Evolutionary conservation across 2,797 vertebrate genomes (phyloP).

Genomic region (Acridotheres tristis): DNA sequence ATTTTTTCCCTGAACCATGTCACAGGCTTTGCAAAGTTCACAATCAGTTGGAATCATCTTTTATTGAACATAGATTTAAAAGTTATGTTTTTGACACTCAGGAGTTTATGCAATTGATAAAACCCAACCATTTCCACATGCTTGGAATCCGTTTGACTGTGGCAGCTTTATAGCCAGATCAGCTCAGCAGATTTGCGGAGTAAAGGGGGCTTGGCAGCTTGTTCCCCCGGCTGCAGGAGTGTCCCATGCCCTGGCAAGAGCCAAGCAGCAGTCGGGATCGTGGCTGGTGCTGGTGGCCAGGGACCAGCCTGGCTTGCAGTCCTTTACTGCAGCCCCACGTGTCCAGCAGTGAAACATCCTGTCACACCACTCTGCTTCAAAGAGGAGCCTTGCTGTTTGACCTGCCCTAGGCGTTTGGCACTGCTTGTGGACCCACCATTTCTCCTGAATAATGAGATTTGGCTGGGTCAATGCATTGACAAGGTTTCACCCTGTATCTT

Average conservation of each 20-base stretch:
- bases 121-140: not conserved
- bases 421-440: not conserved
- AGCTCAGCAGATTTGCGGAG: not conserved
- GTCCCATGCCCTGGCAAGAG: not conserved
- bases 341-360: not conserved
- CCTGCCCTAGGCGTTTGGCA: not conserved
- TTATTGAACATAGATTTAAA: conserved; percentile 2
- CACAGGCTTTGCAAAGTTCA: conserved; percentile 31
- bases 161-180: not conserved
- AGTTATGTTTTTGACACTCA: not conserved
- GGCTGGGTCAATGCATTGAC: not conserved
- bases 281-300: not conserved
- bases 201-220: not conserved
- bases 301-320: accelerated
- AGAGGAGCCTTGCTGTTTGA: not conserved
- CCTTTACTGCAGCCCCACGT: accelerated
- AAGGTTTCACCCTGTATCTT: not conserved
- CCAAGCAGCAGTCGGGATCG: not conserved
- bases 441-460: not conserved
- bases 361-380: not conserved
- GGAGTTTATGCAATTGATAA: not conserved
- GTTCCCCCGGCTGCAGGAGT: accelerated
- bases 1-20: not conserved
- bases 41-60: not conserved
- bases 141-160: not conserved